phyloP scores from a whole-genome alignment of 2,888 invertebrate genomes.

The Vandiemenella viatica region DNA sequence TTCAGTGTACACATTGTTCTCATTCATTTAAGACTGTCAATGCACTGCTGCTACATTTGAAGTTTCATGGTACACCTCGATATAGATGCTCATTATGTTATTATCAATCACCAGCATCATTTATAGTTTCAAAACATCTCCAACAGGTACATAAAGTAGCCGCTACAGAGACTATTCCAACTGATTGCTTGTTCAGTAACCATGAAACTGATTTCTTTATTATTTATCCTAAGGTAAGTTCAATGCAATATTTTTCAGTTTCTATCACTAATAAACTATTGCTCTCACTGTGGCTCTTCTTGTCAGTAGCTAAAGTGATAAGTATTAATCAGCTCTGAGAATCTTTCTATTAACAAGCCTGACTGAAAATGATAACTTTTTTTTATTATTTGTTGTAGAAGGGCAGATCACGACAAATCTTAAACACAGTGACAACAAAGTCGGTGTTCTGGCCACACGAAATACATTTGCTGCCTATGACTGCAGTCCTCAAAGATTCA shows the following conservation, averaged over 20 bases:
- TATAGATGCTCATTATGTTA: slow-evolving; percentile 45
- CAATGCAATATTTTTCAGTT: slow-evolving; percentile 18
- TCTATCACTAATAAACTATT: slow-evolving; percentile 15
- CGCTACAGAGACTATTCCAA: slow-evolving; percentile 29
- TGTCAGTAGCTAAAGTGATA: neutral
- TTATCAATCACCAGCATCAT: slow-evolving; percentile 23
- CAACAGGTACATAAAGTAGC: slow-evolving; percentile 33
- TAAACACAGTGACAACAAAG: slow-evolving; percentile 3
- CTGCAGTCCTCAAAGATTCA: slow-evolving; percentile 43
- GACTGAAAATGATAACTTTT: neutral
- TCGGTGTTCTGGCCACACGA: slow-evolving; percentile 10
- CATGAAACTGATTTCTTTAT: slow-evolving; percentile 33
- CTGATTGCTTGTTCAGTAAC: slow-evolving; percentile 32
- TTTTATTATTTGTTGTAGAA: slow-evolving; percentile 4
- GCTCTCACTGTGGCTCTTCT: neutral
- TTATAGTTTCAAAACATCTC: slow-evolving; percentile 33
- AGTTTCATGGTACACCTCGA: slow-evolving; percentile 39
- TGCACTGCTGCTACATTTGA: slow-evolving; percentile 34
- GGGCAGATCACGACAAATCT: neutral
- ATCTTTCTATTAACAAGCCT: neutral
- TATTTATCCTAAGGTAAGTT: slow-evolving; percentile 26
- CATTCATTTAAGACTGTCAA: slow-evolving; percentile 28
- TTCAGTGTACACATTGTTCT: slow-evolving; percentile 36
- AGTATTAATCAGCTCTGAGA: too few relatives aligned
- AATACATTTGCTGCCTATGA: slow-evolving; percentile 40